These are phyloP conservation scores for Arothron firmamentum DNA, from an alignment of 2,113 vertebrate species.

Conservation along the genomic window DNA sequence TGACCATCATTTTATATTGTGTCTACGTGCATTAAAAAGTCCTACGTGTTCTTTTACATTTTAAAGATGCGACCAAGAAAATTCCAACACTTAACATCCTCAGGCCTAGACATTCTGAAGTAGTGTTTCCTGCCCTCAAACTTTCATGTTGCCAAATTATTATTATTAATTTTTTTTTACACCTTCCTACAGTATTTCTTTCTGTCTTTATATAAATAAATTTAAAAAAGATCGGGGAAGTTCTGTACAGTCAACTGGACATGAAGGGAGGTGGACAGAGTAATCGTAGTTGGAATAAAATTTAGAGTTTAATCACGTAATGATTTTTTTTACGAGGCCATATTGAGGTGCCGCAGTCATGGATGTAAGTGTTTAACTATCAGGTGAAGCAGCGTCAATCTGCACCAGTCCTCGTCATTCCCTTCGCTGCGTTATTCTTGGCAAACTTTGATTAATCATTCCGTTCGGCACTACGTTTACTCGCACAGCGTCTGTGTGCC, in stretches of 20 bases:
- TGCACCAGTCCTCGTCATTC: conserved; percentile 11
- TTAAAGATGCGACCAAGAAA: conserved; percentile 57
- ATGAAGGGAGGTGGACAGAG: conserved; percentile 1
- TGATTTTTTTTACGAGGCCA: conserved; percentile 5
- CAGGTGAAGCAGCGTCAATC: no score
- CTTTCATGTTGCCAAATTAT: conserved; percentile 67
- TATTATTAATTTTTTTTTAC: no score
- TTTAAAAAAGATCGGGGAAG: conserved; percentile 33
- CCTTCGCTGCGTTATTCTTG: conserved; percentile 23
- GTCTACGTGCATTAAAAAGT: conserved; percentile 52
- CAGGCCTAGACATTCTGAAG: conserved; percentile 11
- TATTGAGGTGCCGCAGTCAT: no score
- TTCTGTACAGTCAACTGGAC: conserved; percentile 37
- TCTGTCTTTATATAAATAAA: conserved; percentile 24
- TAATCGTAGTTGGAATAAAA: no score
- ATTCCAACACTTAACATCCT: conserved; percentile 32
- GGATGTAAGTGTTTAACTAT: not conserved
- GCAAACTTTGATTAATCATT: conserved; percentile 10
- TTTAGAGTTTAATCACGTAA: not conserved
- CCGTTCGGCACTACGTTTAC: no score
- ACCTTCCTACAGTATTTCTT: conserved; percentile 69
- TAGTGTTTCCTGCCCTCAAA: conserved; percentile 28
- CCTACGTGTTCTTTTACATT: conserved; percentile 55
- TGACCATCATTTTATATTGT: conserved; percentile 71
- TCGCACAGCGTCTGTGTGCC: no score